Percentiles rank a stretch among this genome's conserved stretches.
phyloP scores from a whole-genome alignment of 2,888 invertebrate species.

The Hydrotaea diabolus region DNA sequence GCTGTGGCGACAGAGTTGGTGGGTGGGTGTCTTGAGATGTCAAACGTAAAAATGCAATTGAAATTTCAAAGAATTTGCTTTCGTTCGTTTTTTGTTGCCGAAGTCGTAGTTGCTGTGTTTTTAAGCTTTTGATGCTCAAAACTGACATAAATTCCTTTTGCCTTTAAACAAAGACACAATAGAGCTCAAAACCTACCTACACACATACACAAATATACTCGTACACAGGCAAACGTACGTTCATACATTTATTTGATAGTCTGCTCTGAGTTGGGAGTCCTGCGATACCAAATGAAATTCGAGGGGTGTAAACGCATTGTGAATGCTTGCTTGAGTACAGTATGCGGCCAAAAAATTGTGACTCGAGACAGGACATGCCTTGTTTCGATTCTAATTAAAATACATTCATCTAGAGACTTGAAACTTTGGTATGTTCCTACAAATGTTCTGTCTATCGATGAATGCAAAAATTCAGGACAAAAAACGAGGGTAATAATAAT shows the following conservation, averaged over 20 bases:
- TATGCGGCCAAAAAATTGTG: too few relatives aligned
- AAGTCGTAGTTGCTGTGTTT: constrained; percentile 6
- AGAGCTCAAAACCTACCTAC: neutral
- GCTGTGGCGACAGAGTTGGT: neutral
- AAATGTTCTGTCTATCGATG: too few relatives aligned
- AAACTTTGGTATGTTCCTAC: too few relatives aligned
- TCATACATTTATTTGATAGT: constrained; percentile 26
- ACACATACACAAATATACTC: constrained; percentile 9
- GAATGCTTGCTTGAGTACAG: neutral
- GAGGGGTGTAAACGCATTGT: constrained; percentile 35
- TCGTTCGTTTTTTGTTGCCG: constrained; percentile 13
- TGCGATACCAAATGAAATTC: constrained; percentile 40
- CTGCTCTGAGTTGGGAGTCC: neutral
- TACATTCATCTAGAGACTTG: constrained; percentile 8
- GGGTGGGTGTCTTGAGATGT: constrained; percentile 31
- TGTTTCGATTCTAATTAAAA: too few relatives aligned
- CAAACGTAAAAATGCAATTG: constrained; percentile 63
- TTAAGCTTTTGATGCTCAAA: constrained; percentile 42
- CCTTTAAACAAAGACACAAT: constrained; percentile 36
- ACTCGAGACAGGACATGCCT: too few relatives aligned
- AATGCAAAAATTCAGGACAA: too few relatives aligned
- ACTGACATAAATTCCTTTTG: constrained; percentile 55
- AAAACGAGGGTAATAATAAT: too few relatives aligned
- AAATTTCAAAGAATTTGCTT: constrained; percentile 56
- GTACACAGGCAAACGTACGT: neutral